Conservation (phyloP, 2,113 vertebrate genomes). For the Nothocercus nigrocapillus region DNA sequence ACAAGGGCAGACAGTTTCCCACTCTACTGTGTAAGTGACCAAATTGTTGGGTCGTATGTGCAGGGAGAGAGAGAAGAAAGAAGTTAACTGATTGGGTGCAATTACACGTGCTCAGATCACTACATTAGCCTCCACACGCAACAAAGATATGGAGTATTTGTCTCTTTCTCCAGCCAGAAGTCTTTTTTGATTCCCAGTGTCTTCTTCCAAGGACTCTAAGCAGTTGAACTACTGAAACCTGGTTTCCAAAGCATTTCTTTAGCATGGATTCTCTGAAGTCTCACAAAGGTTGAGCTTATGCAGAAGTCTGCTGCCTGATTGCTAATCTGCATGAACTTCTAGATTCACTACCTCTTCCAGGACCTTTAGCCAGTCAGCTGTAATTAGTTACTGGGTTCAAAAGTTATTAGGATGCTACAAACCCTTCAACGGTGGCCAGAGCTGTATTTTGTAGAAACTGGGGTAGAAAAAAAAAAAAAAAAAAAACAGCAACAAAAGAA, state of each 20-base stretch:
- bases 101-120: not conserved
- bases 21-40: not conserved
- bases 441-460: accelerated
- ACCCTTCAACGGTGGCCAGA: not conserved
- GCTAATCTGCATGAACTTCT: not conserved
- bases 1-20: not conserved
- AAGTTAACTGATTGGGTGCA: not conserved
- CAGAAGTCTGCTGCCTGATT: not conserved
- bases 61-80: not conserved
- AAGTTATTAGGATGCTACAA: not conserved
- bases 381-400: not conserved
- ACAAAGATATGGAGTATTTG: not conserved
- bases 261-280: not conserved
- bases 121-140: not conserved
- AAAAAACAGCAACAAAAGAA: not conserved
- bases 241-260: not conserved
- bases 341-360: not conserved
- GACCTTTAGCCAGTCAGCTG: not conserved
- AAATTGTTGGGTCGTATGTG: not conserved
- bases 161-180: not conserved
- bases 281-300: not conserved
- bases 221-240: not conserved
- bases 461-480: not conserved
- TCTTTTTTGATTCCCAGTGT: not conserved
- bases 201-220: not conserved